Percentiles rank a stretch among this genome's conserved stretches.
These are phyloP conservation scores for Agrilus biguttatus DNA, from an alignment of 2,888 invertebrate species.

Conservation along the genomic window DNA sequence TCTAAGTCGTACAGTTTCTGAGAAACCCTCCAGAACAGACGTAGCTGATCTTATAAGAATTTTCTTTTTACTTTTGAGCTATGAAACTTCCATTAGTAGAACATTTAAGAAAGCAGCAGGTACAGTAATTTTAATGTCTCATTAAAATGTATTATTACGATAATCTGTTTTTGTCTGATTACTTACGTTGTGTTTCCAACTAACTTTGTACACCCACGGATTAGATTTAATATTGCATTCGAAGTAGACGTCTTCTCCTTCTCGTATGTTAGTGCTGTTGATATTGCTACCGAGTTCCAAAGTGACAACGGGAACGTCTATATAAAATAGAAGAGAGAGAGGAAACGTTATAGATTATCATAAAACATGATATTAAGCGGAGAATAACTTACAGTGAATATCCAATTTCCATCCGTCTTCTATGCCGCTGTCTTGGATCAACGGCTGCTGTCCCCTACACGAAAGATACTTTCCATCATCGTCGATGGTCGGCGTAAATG, in stretches of 20 bases:
- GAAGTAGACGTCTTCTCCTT: conserved; percentile 82
- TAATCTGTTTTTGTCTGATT: conserved; percentile 2
- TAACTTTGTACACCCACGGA: conserved; percentile 67
- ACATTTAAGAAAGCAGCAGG: too few relatives aligned
- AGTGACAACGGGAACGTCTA: conserved; percentile 74
- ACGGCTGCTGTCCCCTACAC: conserved; percentile 64
- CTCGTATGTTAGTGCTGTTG: conserved; percentile 65
- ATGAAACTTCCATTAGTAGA: too few relatives aligned
- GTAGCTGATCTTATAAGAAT: too few relatives aligned
- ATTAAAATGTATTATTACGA: background rate
- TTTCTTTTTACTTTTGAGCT: too few relatives aligned
- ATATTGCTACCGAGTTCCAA: conserved; percentile 71
- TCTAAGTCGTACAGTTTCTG: too few relatives aligned
- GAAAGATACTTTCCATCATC: conserved; percentile 65
- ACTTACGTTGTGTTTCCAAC: conserved; percentile 65
- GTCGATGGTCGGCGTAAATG: conserved; percentile 63
- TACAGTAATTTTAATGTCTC: background rate
- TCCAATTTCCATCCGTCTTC: conserved; percentile 71
- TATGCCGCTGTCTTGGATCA: conserved; percentile 57
- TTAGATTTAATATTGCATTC: conserved; percentile 83
- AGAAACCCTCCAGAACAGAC: too few relatives aligned
- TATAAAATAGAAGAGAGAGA: conserved; percentile 17
- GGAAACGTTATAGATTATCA: background rate
- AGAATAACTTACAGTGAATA: conserved; percentile 62
- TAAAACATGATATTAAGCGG: background rate